These are phyloP conservation scores for Desmophyllum pertusum DNA, from an alignment of 92 coral and sea anemone genomes.

Conservation along the genomic window DNA sequence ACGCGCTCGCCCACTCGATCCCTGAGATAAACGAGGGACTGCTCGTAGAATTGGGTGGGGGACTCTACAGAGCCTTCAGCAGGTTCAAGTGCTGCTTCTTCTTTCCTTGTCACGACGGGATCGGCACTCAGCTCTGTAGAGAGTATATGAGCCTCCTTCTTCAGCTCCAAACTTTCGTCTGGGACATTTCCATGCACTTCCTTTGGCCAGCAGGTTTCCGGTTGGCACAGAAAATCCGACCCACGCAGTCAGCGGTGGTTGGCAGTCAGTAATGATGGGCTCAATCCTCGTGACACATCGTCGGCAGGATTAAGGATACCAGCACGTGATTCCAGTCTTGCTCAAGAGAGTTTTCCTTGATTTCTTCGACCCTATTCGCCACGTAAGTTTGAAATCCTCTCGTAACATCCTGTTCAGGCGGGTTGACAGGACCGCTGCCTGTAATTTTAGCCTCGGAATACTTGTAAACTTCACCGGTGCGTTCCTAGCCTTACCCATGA, in stretches of 20 bases:
- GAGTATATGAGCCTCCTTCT: slow-evolving; percentile 28
- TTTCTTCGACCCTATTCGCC: slow-evolving; percentile 56
- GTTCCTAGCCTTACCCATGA: slow-evolving; percentile 45
- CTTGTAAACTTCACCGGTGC: slow-evolving; percentile 36
- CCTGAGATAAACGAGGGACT: too few relatives aligned
- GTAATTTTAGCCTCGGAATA: slow-evolving; percentile 49
- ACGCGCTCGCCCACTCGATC: too few relatives aligned
- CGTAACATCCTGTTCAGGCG: slow-evolving; percentile 27
- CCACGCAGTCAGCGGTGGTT: neutral
- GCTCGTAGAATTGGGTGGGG: too few relatives aligned
- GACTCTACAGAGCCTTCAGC: too few relatives aligned
- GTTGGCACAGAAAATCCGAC: slow-evolving; percentile 18
- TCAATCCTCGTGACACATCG: neutral
- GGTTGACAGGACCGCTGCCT: slow-evolving; percentile 44
- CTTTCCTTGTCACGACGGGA: too few relatives aligned
- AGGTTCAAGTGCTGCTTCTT: neutral
- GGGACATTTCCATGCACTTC: slow-evolving; percentile 18
- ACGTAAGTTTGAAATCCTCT: slow-evolving; percentile 53
- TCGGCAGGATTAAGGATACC: slow-evolving; percentile 24
- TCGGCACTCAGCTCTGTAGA: slow-evolving; percentile 14
- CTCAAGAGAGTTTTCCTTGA: slow-evolving; percentile 41
- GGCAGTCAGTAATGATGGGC: neutral
- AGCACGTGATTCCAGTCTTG: slow-evolving; percentile 48
- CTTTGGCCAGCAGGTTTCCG: slow-evolving; percentile 54
- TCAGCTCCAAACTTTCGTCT: slow-evolving; percentile 30